Percentiles rank a stretch among this genome's conserved stretches.
These are phyloP conservation scores for Tanypteryx hageni DNA, from an alignment of 2,888 invertebrate genomes.

Conservation along the genomic window DNA sequence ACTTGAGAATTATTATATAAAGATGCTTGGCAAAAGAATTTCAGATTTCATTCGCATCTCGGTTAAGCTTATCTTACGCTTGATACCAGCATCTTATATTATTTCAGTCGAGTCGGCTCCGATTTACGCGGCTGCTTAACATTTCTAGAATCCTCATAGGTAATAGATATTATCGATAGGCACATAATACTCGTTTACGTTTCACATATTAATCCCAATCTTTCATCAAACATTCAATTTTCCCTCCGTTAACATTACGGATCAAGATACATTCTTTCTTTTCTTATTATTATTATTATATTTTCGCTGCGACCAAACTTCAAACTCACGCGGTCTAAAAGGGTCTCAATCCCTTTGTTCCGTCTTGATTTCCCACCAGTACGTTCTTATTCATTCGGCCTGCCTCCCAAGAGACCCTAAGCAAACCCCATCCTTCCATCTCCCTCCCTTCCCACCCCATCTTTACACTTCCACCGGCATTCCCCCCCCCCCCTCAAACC, in stretches of 20 bases:
- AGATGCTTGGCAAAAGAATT: no score
- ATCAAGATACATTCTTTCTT: not conserved
- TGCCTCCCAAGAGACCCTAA: not conserved
- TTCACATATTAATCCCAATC: no score
- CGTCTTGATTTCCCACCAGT: constrained; percentile 17
- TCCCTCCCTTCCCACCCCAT: not conserved
- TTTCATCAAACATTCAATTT: not conserved
- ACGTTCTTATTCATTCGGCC: not conserved
- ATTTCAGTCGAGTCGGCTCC: no score
- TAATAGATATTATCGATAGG: no score
- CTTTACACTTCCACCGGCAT: not conserved
- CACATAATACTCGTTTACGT: no score
- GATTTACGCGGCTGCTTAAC: no score
- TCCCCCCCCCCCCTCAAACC: not conserved
- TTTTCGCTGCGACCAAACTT: not conserved
- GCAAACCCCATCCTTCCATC: constrained; percentile 8
- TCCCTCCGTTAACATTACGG: not conserved
- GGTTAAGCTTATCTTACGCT: no score
- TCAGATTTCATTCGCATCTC: no score
- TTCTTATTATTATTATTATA: not conserved
- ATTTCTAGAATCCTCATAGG: no score
- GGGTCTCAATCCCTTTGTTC: not conserved
- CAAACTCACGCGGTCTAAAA: not conserved
- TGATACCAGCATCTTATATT: no score
- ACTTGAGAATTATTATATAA: no score